Percentiles rank a stretch among this genome's conserved stretches.
phyloP scores from a whole-genome alignment of 1,140 invertebrate genomes.

The Ooceraea biroi region DNA sequence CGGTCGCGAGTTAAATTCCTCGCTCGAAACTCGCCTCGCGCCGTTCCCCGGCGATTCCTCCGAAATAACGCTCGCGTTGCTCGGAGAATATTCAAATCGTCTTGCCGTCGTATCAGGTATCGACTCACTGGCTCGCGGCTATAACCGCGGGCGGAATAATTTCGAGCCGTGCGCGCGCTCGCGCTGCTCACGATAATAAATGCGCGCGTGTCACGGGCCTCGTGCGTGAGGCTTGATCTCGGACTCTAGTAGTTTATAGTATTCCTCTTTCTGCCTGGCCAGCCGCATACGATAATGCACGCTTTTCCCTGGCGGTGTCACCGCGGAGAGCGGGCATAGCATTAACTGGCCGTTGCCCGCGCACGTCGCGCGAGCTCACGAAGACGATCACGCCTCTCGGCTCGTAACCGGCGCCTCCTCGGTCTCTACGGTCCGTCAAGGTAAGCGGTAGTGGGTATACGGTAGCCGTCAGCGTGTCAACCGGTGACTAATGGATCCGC shows the following conservation, averaged over 20 bases:
- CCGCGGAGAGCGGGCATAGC: constrained; percentile 78
- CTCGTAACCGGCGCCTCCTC: constrained; percentile 34
- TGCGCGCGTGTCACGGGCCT: constrained; percentile 69
- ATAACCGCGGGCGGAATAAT: constrained; percentile 56
- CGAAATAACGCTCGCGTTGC: constrained; percentile 21
- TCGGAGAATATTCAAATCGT: constrained; percentile 51
- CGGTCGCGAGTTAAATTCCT: constrained; percentile 5
- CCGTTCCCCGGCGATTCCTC: constrained; percentile 1
- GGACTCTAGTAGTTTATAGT: constrained; percentile 66
- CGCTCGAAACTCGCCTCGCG: background rate
- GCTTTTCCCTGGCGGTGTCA: constrained; percentile 72
- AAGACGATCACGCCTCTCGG: constrained; percentile 41
- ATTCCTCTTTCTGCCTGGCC: constrained; percentile 54
- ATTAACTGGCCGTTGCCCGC: constrained; percentile 84
- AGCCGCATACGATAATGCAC: constrained; percentile 70
- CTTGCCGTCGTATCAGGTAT: constrained; percentile 56
- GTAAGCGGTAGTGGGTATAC: constrained; percentile 71
- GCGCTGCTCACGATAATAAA: constrained; percentile 67
- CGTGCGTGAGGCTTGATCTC: constrained; percentile 72
- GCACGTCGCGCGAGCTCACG: constrained; percentile 66
- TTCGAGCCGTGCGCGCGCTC: constrained; percentile 10
- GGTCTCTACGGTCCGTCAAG: constrained; percentile 73
- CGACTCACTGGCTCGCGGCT: constrained; percentile 35
- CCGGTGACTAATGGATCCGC: constrained; percentile 83
- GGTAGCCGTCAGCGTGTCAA: constrained; percentile 83